Percentiles rank a stretch among this genome's conserved stretches.
phyloP scores from a whole-genome alignment of 30 jellyfish, hydroid and myxozoan genomes.

The Euphysa ruthae region DNA sequence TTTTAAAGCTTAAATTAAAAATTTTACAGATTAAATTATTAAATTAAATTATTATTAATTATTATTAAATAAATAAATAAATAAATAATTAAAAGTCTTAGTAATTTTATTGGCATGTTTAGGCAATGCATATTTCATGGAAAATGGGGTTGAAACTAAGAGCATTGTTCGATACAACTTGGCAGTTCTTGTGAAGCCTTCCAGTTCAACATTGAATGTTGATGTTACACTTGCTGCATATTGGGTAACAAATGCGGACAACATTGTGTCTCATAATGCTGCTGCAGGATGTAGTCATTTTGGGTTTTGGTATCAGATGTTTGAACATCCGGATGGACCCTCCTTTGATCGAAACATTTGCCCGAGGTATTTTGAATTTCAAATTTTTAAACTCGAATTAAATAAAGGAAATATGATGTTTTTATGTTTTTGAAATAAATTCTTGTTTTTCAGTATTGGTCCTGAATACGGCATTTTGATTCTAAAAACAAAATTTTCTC shows the following conservation, averaged over 20 bases:
- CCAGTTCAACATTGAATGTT: conserved; percentile 94
- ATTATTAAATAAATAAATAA: too few relatives aligned
- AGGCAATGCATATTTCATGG: conserved; percentile 96
- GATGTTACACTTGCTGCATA: conserved; percentile 91
- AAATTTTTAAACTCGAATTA: too few relatives aligned
- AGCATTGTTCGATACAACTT: conserved; percentile 69
- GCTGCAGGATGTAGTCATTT: conserved; percentile 99
- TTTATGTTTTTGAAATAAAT: background rate
- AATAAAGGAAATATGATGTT: too few relatives aligned
- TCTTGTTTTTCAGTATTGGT: background rate
- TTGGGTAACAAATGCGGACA: conserved; percentile 93
- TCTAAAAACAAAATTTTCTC: background rate
- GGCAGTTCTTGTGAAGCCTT: conserved; percentile 81
- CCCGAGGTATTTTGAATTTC: conserved; percentile 97
- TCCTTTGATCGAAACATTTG: conserved; percentile 57
- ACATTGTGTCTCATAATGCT: conserved; percentile 82
- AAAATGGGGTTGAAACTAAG: conserved; percentile 87
- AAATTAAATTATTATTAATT: too few relatives aligned
- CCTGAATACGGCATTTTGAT: background rate
- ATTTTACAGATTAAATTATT: too few relatives aligned
- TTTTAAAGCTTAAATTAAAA: too few relatives aligned
- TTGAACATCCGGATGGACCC: conserved; percentile 93
- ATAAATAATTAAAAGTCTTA: too few relatives aligned
- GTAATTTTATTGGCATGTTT: background rate
- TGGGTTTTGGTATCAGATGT: conserved; percentile 98